Evolutionary conservation across 2,797 vertebrate species (phyloP).

Genomic region (Otus scops): DNA sequence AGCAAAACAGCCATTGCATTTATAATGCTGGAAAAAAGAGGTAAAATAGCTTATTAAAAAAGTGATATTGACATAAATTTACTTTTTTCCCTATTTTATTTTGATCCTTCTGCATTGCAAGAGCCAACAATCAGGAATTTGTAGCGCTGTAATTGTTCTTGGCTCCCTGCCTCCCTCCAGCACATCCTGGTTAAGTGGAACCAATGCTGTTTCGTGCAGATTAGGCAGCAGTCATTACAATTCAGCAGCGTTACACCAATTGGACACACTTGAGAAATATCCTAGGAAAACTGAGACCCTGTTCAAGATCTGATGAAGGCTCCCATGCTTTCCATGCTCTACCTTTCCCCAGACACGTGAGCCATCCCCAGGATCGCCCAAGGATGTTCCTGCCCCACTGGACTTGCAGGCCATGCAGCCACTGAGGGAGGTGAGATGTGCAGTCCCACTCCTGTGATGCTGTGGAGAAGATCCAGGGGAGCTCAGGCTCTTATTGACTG

Average conservation of each 20-base stretch:
- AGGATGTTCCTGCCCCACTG: neutral
- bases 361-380: neutral
- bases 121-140: neutral
- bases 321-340: neutral
- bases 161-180: neutral
- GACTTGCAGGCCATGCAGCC: rapidly evolving
- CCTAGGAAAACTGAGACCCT: neutral
- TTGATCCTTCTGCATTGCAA: neutral
- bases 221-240: neutral
- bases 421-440: rapidly evolving
- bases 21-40: neutral
- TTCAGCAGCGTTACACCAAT: neutral
- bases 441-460: neutral
- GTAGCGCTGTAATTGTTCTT: neutral
- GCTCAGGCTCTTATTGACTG: neutral
- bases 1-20: neutral
- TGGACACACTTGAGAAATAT: neutral
- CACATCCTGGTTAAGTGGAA: neutral
- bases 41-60: neutral
- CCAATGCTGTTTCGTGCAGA: neutral
- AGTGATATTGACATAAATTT: neutral
- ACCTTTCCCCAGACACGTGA: neutral
- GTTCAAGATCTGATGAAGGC: neutral
- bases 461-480: neutral
- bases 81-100: neutral